Evolutionary conservation across 2,113 vertebrate genomes (phyloP), one percentile per base, ranked within the genome.

Genomic region (Anoura caudifer): DNA sequence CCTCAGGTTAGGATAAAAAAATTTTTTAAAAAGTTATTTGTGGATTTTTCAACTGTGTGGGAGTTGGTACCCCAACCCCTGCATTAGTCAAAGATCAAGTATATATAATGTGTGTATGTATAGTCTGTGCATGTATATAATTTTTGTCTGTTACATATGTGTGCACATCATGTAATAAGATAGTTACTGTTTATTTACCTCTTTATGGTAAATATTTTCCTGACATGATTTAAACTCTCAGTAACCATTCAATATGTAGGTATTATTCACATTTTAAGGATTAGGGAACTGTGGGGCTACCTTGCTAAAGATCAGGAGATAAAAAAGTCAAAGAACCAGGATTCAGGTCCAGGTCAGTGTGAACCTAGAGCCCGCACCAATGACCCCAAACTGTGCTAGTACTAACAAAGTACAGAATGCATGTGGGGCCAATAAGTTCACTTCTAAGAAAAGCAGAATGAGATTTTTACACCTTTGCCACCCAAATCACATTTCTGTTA

Each of bases 401-500:
- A 16, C 73, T 86, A 70, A 63, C 70, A 75, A 96, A 96, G 75
- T 67, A 28, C 52, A 91, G 50, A 85, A 73, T 36, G 20, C 72
- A n/a, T 73, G 73, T 38, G 63, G 80, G 59, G 54, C 81, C 95
- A 75, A 87, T 70, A 83, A 90, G 81, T 76, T 89, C 67, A 70
- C 15, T 92, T 91, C 69, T 87, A 38, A 83, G 91, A 63, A 95
- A 92, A 96, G 80, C 43, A 75, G 85, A 91, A 63, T 33, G 43
- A 38, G 52, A 36, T 47, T 97, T 85, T 22, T 59, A 88, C 59
- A 20, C 72, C 91, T 96, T 94, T 59, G 36, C 31, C n/a, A 59
- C 85, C 52, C n/a, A 95, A 95, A 76, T 94, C n/a, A 19, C 36
- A 59, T 95, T 97, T 96, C 77, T 96, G 24, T 81, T 95, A 59